These are phyloP conservation scores for Neostethus bicornis DNA, from an alignment of 2,797 vertebrate species.

Conservation along the genomic window DNA sequence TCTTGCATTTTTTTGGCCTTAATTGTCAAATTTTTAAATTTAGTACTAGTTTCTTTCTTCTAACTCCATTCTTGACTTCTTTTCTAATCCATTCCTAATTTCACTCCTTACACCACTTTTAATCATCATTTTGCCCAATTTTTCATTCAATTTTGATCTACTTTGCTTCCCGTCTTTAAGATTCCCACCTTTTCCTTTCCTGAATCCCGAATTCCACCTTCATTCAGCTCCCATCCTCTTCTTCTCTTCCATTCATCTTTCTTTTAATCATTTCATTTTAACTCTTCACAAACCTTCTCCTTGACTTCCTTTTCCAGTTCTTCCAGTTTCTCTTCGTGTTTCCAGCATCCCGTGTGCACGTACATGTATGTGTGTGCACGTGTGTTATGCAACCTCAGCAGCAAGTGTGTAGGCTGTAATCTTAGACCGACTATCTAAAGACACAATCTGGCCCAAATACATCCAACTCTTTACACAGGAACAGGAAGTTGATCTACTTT, in stretches of 20 bases:
- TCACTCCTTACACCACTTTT: background rate
- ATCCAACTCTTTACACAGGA: constrained; percentile 43
- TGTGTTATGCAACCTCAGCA: constrained; percentile 66
- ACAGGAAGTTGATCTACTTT: constrained; percentile 48
- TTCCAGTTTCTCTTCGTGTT: constrained; percentile 56
- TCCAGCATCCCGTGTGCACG: constrained; percentile 42
- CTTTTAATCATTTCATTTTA: background rate
- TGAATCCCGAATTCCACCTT: background rate
- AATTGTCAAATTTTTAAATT: background rate
- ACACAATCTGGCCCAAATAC: constrained; percentile 42
- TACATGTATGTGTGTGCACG: constrained; percentile 31
- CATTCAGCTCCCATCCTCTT: background rate
- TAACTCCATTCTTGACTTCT: background rate
- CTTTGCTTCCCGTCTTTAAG: background rate
- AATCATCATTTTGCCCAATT: background rate
- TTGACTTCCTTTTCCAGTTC: background rate
- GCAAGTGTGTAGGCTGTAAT: constrained; percentile 71
- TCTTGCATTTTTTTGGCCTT: background rate
- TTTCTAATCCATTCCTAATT: background rate
- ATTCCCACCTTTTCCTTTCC: background rate
- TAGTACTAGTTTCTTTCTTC: background rate
- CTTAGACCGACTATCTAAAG: constrained; percentile 67
- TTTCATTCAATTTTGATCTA: background rate
- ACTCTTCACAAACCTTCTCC: background rate
- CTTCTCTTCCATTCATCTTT: background rate